Base-by-base conservation (phyloP, 2,113 vertebrate species). In the Sceloporus tristichus region DNA sequence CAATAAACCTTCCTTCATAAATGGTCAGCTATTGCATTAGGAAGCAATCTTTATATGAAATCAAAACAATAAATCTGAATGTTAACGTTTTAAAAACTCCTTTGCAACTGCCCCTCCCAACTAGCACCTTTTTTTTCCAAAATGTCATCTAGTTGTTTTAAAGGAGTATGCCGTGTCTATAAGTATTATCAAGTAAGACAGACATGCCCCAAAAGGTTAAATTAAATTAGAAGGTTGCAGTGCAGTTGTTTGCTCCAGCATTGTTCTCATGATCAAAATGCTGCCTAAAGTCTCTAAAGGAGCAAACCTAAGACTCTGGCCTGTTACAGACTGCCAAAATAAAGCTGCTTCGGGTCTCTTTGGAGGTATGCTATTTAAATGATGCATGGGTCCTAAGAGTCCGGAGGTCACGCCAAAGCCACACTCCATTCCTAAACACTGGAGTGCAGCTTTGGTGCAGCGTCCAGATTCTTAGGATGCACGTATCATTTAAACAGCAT, bases 241-340 rank as follows among this genome's bases (percentile, higher is more conserved):
- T 9, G 29, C 62, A 42, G 27, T 62, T 0, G 0, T 79, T 86
- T 89, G 27, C 86, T 1, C 66, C 74, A 86, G 83, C 16, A 89
- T 86, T 91, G 90, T 91, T 74, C 4, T 71, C 89, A 56, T 85
- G 86, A 87, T 90, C 76, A 90, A 90, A 86, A 91, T 89, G 91
- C 88, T 89, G 86, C 89, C 90, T 81, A 87, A 81, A 89, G 40
- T 82, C 38, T 90, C 29, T 76, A 78, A 89, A 89, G 42, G 40
- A 81, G 71, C 68, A 90, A 91, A 7, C 16, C 88, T 25, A 34
- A 27, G 79, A 71, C 53, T 70, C 53, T 0, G 0, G 42, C n/a
- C n/a, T n/a, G n/a, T n/a, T n/a, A n/a, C n/a, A n/a, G n/a, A n/a
- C n/a, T n/a, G n/a, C n/a, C n/a, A n/a, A n/a, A n/a, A n/a, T n/a